Base-by-base conservation (phyloP, 2,113 vertebrate genomes). In the Leucopsar rothschildi region DNA sequence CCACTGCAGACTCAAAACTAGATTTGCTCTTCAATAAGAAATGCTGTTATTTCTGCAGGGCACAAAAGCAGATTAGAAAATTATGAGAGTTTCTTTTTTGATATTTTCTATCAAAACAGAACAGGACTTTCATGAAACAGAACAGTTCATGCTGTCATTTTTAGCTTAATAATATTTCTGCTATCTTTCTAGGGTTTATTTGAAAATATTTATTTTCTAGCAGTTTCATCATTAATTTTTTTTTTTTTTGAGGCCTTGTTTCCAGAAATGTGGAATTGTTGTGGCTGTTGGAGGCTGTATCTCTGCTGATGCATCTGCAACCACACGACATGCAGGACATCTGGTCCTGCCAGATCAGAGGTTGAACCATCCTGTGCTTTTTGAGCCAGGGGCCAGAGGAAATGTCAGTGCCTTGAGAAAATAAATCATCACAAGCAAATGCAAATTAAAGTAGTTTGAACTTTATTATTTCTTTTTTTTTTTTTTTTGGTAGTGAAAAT, bases 311-410 rank as follows among this genome's bases (percentile, higher is more conserved):
- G 13, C 24, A 29, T 47, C 45, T 65, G 37, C 42, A 90, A 5
- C 31, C 0, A 0, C 35, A 6, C 0, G 2, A 49, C 14, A 73
- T 0, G 0, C 10, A 27, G 52, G 33, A 47, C 1, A 2, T 27
- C 21, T 4, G 5, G 27, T 75, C 13, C 16, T 64, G 9, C 14
- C n/a, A 28, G n/a, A 61, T 50, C 39, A 75, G 69, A 64, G 52
- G 8, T 11, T 73, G 65, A 59, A 40, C 40, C 29, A 19, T 18
- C 23, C 23, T 66, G n/a, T 9, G 11, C 29, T 66, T 66, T 49
- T 31, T 59, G 31, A 87, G 11, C 35, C 19, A 81, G 39, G 12
- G 29, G 9, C 22, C 55, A 82, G 20, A 47, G 27, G 14, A 24
- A 85, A 66, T 64, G 12, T 7, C 56, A 86, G 11, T 12, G 6